phyloP scores from a whole-genome alignment of 2,113 vertebrate genomes.

The Ascaphus truei region DNA sequence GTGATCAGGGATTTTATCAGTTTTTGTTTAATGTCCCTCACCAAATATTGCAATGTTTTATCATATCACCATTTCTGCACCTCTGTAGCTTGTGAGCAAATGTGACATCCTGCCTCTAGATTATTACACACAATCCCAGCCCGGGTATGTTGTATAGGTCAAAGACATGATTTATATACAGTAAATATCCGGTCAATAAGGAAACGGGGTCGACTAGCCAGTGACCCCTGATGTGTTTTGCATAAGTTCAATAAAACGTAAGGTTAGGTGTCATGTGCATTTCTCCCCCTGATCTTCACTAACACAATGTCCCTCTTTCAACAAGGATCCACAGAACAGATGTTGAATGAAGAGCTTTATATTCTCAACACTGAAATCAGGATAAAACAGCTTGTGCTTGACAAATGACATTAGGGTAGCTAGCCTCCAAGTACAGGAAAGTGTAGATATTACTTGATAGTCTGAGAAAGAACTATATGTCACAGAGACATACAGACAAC shows the following conservation, averaged over 20 bases:
- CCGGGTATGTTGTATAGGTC: not conserved
- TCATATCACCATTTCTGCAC: not conserved
- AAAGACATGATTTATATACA: not conserved
- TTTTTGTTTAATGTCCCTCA: not conserved
- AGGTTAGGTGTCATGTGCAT: not conserved
- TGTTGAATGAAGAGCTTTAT: not conserved
- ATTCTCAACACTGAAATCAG: not conserved
- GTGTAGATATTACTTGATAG: not conserved
- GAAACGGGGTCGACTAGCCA: not conserved
- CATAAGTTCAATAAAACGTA: not conserved
- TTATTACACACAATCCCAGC: not conserved
- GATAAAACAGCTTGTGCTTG: not conserved
- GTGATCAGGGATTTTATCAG: not conserved
- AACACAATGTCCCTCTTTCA: not conserved
- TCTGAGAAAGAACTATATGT: not conserved
- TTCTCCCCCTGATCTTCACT: not conserved
- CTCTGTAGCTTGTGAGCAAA: not conserved
- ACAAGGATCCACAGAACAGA: not conserved
- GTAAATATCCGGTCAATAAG: not conserved
- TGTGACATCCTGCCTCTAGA: not conserved
- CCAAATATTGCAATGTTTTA: not conserved
- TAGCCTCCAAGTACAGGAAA: slow-evolving; percentile 1
- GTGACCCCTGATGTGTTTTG: not conserved
- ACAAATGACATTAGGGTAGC: not conserved
- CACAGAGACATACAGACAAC: no score